Conservation (phyloP, 2,888 invertebrate species). For the Ormyrus thymus region DNA sequence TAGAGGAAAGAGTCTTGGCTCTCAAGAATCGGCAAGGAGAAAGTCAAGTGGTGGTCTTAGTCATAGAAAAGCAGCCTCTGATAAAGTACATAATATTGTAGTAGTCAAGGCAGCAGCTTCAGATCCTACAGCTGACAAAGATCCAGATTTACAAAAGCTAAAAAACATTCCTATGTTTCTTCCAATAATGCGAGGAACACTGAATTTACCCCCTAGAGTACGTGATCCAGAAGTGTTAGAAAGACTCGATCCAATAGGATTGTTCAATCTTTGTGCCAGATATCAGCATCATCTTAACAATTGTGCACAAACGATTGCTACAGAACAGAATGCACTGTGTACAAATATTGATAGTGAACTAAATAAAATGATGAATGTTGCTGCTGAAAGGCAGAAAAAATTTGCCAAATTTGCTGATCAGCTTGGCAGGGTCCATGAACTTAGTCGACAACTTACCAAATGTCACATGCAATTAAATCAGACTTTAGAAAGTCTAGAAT, state of each 20-base stretch:
- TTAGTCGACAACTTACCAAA: slow-evolving; percentile 87
- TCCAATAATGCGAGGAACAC: slow-evolving; percentile 92
- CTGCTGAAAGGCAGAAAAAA: slow-evolving; percentile 88
- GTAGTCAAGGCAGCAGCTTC: slow-evolving; percentile 84
- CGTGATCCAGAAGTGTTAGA: slow-evolving; percentile 92
- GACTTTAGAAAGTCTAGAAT: slow-evolving; percentile 89
- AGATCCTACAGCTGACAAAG: slow-evolving; percentile 81
- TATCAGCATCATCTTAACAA: slow-evolving; percentile 90
- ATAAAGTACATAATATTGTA: slow-evolving; percentile 83
- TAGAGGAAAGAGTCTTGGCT: slow-evolving; percentile 68
- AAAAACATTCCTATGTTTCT: slow-evolving; percentile 93
- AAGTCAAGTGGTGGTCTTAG: slow-evolving; percentile 64
- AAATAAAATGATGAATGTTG: slow-evolving; percentile 80
- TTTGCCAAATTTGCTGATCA: slow-evolving; percentile 92
- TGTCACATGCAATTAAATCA: slow-evolving; percentile 89
- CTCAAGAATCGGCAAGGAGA: slow-evolving; percentile 66
- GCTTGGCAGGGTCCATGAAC: slow-evolving; percentile 87
- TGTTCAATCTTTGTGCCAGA: slow-evolving; percentile 85
- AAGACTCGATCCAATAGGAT: slow-evolving; percentile 81
- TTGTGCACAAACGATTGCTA: slow-evolving; percentile 87
- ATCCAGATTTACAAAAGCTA: slow-evolving; percentile 84
- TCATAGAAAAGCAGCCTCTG: slow-evolving; percentile 63
- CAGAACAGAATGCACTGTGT: slow-evolving; percentile 86
- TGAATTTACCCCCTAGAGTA: slow-evolving; percentile 87
- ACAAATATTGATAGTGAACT: slow-evolving; percentile 86